phyloP scores from a whole-genome alignment of 2,888 invertebrate species.

The Mimas tiliae region DNA sequence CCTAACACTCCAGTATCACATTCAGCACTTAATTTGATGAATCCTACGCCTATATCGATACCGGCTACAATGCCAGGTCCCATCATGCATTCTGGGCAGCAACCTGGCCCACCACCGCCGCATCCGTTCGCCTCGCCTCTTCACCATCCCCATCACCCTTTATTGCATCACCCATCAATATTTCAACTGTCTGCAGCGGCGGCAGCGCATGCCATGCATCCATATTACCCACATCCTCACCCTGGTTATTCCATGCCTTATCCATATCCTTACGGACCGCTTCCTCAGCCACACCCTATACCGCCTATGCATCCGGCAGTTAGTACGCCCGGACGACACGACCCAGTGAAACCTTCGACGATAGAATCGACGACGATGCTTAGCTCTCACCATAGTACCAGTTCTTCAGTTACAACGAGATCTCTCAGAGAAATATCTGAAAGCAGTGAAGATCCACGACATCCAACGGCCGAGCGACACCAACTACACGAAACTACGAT shows the following conservation, averaged over 20 bases:
- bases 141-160: conserved; percentile 90
- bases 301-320: conserved; percentile 86
- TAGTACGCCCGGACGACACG: conserved; percentile 76
- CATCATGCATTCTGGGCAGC: conserved; percentile 90
- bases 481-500: conserved; percentile 87
- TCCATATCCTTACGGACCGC: conserved; percentile 89
- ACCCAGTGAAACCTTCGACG: conserved; percentile 79
- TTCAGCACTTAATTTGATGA: conserved; percentile 87
- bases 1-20: conserved; percentile 81
- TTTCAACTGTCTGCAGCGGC: conserved; percentile 85
- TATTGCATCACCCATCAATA: conserved; percentile 86
- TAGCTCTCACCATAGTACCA: conserved; percentile 89
- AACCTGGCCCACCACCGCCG: conserved; percentile 88
- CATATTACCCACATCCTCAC: conserved; percentile 89
- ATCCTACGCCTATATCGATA: conserved; percentile 85
- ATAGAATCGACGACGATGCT: conserved; percentile 88
- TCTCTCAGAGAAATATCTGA: conserved; percentile 86
- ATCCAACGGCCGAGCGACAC: conserved; percentile 84
- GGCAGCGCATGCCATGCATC: conserved; percentile 87
- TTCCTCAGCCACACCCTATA: conserved; percentile 90
- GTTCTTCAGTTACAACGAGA: conserved; percentile 89
- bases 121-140: conserved; percentile 88
- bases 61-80: conserved; percentile 88
- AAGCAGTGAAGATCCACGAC: conserved; percentile 75
- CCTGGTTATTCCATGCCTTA: conserved; percentile 89